Conservation (phyloP, 1,140 invertebrate genomes). For the Bombus huntii region DNA sequence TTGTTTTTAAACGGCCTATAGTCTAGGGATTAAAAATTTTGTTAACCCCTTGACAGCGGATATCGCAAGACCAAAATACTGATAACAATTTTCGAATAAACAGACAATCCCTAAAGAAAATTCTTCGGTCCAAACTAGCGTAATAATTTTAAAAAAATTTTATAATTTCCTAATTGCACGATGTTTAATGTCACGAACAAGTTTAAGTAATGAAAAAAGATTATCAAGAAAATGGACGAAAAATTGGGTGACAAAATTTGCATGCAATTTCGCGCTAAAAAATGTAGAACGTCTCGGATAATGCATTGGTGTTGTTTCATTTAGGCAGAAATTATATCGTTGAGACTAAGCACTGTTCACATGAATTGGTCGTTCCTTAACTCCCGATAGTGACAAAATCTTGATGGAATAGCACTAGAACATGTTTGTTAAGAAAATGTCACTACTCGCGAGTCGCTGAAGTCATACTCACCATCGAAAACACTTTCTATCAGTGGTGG, state of each 20-base stretch:
- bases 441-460: conserved; percentile 8
- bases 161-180: neutral
- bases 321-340: neutral
- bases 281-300: neutral
- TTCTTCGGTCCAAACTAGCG: neutral
- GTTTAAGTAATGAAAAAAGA: neutral
- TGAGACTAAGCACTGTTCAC: neutral
- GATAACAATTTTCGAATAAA: neutral
- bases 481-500: neutral
- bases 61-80: neutral
- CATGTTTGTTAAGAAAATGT: conserved; percentile 22
- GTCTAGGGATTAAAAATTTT: neutral
- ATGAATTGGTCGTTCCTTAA: neutral
- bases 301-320: neutral
- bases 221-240: neutral
- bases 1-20: neutral
- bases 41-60: neutral
- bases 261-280: neutral
- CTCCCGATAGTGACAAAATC: neutral
- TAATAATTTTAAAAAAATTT: neutral
- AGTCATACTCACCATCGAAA: neutral
- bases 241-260: neutral
- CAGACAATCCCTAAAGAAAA: neutral
- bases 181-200: neutral
- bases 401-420: neutral